Evolutionary conservation across 2,113 vertebrate species (phyloP).

Genomic region (Oreocharis arfaki): DNA sequence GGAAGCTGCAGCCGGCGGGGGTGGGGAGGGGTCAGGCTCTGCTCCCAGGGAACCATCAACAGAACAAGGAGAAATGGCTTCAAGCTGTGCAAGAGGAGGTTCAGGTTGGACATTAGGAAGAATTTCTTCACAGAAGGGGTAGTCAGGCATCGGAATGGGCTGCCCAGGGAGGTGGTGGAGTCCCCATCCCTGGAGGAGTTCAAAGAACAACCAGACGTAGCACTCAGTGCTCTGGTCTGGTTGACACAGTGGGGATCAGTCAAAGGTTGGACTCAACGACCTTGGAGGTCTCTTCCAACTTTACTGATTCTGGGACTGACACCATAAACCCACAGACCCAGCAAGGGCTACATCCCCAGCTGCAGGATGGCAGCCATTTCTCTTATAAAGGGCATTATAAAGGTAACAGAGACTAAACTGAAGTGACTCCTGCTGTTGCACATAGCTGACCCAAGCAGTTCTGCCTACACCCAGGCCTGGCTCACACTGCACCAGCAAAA

Average conservation of each 20-base stretch:
- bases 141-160: too few species aligned
- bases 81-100: not conserved
- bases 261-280: not conserved
- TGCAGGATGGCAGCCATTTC: not conserved
- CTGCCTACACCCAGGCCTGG: not conserved
- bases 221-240: not conserved
- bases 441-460: not conserved
- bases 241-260: not conserved
- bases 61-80: not conserved
- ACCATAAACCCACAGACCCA: rapidly evolving
- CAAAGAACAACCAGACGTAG: rapidly evolving
- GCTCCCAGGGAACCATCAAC: not conserved
- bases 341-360: not conserved
- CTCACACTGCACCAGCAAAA: not conserved
- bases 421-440: not conserved
- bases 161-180: not conserved
- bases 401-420: not conserved
- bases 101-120: not conserved
- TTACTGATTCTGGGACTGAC: too few species aligned
- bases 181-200: not conserved
- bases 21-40: not conserved
- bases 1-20: not conserved
- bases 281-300: not conserved
- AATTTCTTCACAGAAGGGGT: not conserved
- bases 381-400: rapidly evolving